Percentiles rank a stretch among this genome's conserved stretches.
Conservation (phyloP, 2,797 vertebrate species). For the Menidia menidia region DNA sequence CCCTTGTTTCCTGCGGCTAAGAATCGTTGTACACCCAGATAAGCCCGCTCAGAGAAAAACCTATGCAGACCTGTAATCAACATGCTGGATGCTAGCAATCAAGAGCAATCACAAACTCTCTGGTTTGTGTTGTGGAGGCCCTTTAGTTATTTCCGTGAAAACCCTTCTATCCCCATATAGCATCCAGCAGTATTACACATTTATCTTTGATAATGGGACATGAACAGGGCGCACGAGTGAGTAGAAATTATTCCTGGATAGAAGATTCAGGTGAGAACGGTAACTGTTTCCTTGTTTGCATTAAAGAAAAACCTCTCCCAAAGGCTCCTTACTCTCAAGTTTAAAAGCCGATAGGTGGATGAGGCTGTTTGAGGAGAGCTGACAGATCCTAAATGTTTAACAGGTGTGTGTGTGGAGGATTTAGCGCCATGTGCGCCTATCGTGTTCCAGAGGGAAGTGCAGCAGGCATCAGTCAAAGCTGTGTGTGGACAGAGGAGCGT, state of each 20-base stretch:
- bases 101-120: slow-evolving; percentile 78
- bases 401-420: slow-evolving; percentile 55
- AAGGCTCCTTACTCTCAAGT: slow-evolving; percentile 17
- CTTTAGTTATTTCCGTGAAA: slow-evolving; percentile 44
- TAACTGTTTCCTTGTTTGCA: slow-evolving; percentile 8
- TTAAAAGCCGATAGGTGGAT: slow-evolving; percentile 29
- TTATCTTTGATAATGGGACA: neutral
- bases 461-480: slow-evolving; percentile 48
- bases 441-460: slow-evolving; percentile 42
- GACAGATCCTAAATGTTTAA: slow-evolving; percentile 45
- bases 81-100: slow-evolving; percentile 73
- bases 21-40: slow-evolving; percentile 79
- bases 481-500: slow-evolving; percentile 40
- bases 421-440: slow-evolving; percentile 37
- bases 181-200: slow-evolving; percentile 10
- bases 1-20: slow-evolving; percentile 77
- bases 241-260: neutral
- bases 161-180: slow-evolving; percentile 14
- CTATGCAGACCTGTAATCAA: slow-evolving; percentile 73
- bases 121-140: slow-evolving; percentile 64
- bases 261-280: slow-evolving; percentile 1
- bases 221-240: neutral
- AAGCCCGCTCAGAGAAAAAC: slow-evolving; percentile 76
- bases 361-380: slow-evolving; percentile 31
- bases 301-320: slow-evolving; percentile 1